A percentile compares a stretch with the other conserved stretches of the same genome.
Evolutionary conservation across 2,113 vertebrate species (phyloP).

Genomic region (Osmerus mordax): DNA sequence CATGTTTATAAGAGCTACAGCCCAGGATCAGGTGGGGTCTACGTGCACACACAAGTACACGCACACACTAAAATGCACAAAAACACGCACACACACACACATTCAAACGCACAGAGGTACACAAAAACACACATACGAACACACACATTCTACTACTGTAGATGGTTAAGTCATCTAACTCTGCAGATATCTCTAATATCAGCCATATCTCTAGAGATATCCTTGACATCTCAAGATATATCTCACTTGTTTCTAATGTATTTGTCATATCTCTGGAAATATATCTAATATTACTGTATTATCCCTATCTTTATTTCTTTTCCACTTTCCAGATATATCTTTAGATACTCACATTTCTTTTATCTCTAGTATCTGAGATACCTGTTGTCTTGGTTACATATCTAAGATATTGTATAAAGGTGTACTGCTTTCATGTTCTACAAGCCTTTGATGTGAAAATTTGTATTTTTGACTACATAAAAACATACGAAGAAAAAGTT

Average conservation of each 20-base stretch:
- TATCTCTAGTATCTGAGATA: constrained; percentile 17
- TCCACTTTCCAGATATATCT: constrained; percentile 1
- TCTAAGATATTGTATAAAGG: constrained; percentile 32
- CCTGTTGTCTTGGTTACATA: constrained; percentile 13
- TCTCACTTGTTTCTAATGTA: too few relatives aligned
- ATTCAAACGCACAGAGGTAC: background rate
- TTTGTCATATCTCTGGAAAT: too few relatives aligned
- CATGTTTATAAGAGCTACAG: constrained; percentile 13
- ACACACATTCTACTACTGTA: background rate
- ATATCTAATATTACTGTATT: too few relatives aligned
- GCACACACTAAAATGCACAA: background rate
- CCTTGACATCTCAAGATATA: too few relatives aligned
- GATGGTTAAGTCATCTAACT: too few relatives aligned
- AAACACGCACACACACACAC: background rate
- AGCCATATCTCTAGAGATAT: too few relatives aligned
- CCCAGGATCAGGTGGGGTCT: constrained; percentile 15
- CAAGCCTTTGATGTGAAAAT: constrained; percentile 45
- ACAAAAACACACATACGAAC: background rate
- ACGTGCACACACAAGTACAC: background rate
- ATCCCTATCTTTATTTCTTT: background rate
- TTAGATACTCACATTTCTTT: constrained; percentile 12
- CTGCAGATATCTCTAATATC: too few relatives aligned
- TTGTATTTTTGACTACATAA: constrained; percentile 43
- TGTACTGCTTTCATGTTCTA: constrained; percentile 30
- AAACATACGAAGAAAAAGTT: constrained; percentile 19